Base-by-base conservation (phyloP, 30 jellyfish, hydroid and myxozoan genomes). In the Chrysaora quinquecirrha region DNA sequence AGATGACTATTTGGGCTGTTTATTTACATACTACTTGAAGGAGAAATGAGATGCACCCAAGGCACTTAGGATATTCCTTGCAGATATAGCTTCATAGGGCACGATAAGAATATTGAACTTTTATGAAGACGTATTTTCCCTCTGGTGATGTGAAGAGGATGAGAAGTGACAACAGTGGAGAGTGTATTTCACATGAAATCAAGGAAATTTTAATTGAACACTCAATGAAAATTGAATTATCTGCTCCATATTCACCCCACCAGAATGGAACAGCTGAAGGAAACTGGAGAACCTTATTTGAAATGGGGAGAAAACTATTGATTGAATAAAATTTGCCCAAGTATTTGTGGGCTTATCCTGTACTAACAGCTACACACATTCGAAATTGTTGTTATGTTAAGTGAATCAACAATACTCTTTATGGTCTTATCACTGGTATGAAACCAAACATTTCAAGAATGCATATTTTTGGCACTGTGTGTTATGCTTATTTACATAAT, bases 261-360 rank as follows among this genome's bases (percentile, higher is more conserved):
- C 94, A 83, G 61, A 83, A 83, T 72, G 94, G 94, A 20, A 83
- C 71, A 29, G 80, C 70, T 21, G 94, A 83, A 30, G 50, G 87
- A 34, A 11, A 48, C 18, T 83, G 87, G 86, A 31, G 87, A 35
- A 24, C 81, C 47, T 19, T 83, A 18, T 71, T 83, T 54, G 87
- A 83, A 1, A 83, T 83, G 87, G 81, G 74, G 14, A 70, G 94
- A 30, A 33, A 82, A 34, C 49, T 90, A 48, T 71, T 90, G 33
- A 23, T 75, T 14, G 96, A 83, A 56, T 67, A 93, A 24, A 67
- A 58, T 18, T 68, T 90, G 71, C 96, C 96, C 32, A 90, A 90
- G 56, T 30, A 33, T 61, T 63, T 90, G n/a, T 90, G 97, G 97
- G 64, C 89, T 20, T 83, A 90, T 68, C 89, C 97, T 0, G 86